Evolutionary conservation across 2,113 vertebrate species (phyloP), one percentile per base, ranked within the genome.

Genomic region (Galemys pyrenaicus): DNA sequence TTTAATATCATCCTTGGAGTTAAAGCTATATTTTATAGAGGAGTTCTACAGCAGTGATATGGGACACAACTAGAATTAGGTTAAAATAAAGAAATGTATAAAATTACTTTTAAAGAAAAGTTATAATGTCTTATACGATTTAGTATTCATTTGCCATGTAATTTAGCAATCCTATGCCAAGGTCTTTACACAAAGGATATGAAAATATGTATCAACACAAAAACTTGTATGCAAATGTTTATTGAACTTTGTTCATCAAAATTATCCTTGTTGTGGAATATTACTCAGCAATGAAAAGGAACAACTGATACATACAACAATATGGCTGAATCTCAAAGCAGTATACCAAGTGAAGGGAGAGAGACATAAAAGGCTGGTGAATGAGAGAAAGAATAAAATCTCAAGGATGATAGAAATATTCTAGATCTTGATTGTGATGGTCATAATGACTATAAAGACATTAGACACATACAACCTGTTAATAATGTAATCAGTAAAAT

Each of bases 61-160:
- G 3, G 37, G 51, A 41, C 44, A 75, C 3, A 37, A 46, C 11
- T 35, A 90, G 26, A 87, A 90, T 37, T 54, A 92, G 3, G 16
- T 64, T 54, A 35, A 91, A 91, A 28, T 30, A 51, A 41, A 94
- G 74, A 56, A n/a, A 74, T 37, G 15, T 71, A 7, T 77, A 71
- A 80, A 80, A 24, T 64, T 67, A 64, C 15, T 77, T 83, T 94
- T 70, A 44, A 56, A 93, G 41, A 70, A 83, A 90, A 88, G 2
- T 10, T 24, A 22, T 68, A 37, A n/a, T 73, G 77, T 85, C 73
- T 74, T n/a, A 44, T 39, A 22, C 88, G 64, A 46, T 71, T 71
- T 82, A 89, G 22, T 32, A 37, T 13, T 32, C 0, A 83, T 22
- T 35, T 89, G 41, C 28, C 32, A 28, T 80, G 5, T 51, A 80